Percentiles rank a stretch among this genome's conserved stretches.
Evolutionary conservation across 2,888 invertebrate species (phyloP).

Genomic region (Ophion slaviceki): DNA sequence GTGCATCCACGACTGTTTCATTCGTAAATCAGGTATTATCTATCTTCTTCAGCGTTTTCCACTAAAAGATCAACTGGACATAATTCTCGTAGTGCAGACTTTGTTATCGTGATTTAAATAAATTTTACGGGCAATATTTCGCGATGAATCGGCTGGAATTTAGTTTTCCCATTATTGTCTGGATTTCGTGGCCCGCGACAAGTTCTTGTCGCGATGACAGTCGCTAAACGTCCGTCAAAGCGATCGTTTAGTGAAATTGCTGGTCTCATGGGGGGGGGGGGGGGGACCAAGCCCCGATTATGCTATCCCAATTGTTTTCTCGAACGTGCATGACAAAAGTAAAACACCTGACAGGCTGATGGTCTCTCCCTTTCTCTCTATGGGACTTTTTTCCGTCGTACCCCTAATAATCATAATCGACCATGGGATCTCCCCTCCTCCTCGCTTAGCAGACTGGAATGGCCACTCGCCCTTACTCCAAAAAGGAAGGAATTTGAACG

Average conservation of each 20-base stretch:
- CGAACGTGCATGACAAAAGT: constrained; percentile 7
- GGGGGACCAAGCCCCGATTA: constrained; percentile 9
- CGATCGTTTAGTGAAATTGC: constrained; percentile 55
- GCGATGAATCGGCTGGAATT: not conserved
- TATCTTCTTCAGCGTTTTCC: too few relatives aligned
- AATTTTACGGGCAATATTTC: not conserved
- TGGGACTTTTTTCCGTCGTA: constrained; percentile 33
- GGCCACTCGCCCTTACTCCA: constrained; percentile 8
- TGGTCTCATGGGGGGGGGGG: constrained; percentile 11
- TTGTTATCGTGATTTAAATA: not conserved
- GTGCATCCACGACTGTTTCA: too few relatives aligned
- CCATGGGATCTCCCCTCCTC: constrained; percentile 30
- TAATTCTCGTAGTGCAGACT: not conserved
- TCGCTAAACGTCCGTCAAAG: constrained; percentile 53
- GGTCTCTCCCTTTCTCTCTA: constrained; percentile 2
- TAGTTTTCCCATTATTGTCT: not conserved
- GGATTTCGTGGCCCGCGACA: not conserved
- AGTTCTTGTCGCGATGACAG: constrained; percentile 59
- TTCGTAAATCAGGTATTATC: too few relatives aligned
- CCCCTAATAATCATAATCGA: constrained; percentile 67
- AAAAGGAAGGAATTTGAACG: constrained; percentile 22
- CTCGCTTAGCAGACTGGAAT: not conserved
- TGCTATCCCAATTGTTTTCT: constrained; percentile 15
- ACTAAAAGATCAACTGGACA: too few relatives aligned
- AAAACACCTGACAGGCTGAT: constrained; percentile 64